A percentile compares a stretch with the other conserved stretches of the same genome.
Conservation (phyloP, 1,140 invertebrate species). For the Trachymyrmex septentrionalis region DNA sequence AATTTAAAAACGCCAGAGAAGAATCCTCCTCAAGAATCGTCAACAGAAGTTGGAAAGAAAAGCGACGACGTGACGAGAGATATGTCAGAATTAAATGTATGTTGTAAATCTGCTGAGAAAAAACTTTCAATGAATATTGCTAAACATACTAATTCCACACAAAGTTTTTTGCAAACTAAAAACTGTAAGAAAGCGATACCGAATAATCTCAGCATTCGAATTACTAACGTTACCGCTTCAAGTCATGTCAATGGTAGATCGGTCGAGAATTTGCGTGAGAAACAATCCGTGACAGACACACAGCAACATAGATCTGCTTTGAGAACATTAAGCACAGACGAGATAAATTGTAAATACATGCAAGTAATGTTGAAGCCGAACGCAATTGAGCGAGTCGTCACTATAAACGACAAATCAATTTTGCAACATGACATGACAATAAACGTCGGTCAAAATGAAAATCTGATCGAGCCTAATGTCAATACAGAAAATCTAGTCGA, state of each 20-base stretch:
- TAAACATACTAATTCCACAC: constrained; percentile 20
- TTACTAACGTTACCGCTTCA: constrained; percentile 29
- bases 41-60: constrained; percentile 43
- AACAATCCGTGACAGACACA: neutral
- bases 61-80: constrained; percentile 32
- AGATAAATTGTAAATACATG: constrained; percentile 72
- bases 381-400: constrained; percentile 47
- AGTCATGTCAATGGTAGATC: constrained; percentile 11
- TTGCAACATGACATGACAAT: neutral
- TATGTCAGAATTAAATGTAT: neutral
- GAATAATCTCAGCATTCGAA: constrained; percentile 45
- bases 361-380: constrained; percentile 66
- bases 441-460: constrained; percentile 13
- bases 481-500: neutral
- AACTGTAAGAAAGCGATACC: constrained; percentile 13
- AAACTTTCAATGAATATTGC: neutral
- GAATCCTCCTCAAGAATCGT: constrained; percentile 39
- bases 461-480: neutral
- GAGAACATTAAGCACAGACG: constrained; percentile 70
- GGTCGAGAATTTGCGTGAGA: constrained; percentile 29
- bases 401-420: constrained; percentile 39
- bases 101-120: constrained; percentile 2
- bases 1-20: neutral
- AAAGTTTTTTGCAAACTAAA: constrained; percentile 23
- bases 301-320: constrained; percentile 18